phyloP scores from a whole-genome alignment of 2,113 vertebrate species.

The Euleptes europaea region DNA sequence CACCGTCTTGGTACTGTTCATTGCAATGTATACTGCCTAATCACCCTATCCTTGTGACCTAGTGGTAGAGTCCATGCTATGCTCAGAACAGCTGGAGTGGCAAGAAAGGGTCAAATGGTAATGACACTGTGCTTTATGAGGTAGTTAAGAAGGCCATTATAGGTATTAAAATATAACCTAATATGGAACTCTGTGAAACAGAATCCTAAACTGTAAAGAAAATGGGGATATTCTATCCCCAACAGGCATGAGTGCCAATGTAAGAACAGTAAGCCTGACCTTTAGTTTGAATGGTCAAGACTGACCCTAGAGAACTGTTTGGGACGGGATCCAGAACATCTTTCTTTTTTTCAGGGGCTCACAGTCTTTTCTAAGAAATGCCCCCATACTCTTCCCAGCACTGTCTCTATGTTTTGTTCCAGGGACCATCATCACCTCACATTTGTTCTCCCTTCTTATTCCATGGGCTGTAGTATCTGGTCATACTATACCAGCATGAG shows the following conservation, averaged over 20 bases:
- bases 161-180: slow-evolving; percentile 72
- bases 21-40: slow-evolving; percentile 50
- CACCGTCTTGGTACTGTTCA: slow-evolving; percentile 40
- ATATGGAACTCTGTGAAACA: slow-evolving; percentile 65
- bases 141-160: slow-evolving; percentile 63
- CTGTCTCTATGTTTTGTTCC: neutral
- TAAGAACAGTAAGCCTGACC: neutral
- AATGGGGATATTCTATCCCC: slow-evolving; percentile 45
- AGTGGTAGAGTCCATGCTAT: slow-evolving; percentile 28
- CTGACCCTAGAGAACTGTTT: neutral
- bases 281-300: neutral
- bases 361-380: neutral
- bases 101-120: slow-evolving; percentile 73
- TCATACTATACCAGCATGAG: too few relatives aligned
- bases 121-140: slow-evolving; percentile 71
- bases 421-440: neutral
- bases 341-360: too few relatives aligned
- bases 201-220: slow-evolving; percentile 68
- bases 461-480: neutral
- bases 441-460: neutral
- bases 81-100: slow-evolving; percentile 70
- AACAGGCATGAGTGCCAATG: neutral
- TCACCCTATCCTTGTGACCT: slow-evolving; percentile 28
- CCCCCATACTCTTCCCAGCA: too few relatives aligned
- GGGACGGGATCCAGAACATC: neutral